A percentile compares a stretch with the other conserved stretches of the same genome.
Evolutionary conservation across 2,113 vertebrate species (phyloP).

Genomic region (Sphaerodactylus townsendi): DNA sequence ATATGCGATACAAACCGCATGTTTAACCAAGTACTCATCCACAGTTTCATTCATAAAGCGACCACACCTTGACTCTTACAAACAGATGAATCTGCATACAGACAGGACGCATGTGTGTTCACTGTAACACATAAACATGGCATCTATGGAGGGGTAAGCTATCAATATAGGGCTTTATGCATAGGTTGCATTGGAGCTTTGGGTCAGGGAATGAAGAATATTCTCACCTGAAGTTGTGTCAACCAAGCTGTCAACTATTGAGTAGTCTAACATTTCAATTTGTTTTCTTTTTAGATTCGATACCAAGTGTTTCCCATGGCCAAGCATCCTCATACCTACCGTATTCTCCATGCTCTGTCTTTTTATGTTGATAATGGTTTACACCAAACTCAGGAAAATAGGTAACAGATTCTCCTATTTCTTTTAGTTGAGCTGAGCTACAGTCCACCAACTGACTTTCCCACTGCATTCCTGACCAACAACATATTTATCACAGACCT

Average conservation of each 20-base stretch:
- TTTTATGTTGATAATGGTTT: conserved; percentile 40
- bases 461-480: background rate
- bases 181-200: background rate
- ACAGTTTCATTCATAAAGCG: no score
- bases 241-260: background rate
- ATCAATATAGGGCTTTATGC: background rate
- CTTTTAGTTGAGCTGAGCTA: background rate
- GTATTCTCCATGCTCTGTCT: background rate
- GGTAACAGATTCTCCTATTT: conserved; percentile 31
- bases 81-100: no score
- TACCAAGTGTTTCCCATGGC: conserved; percentile 41
- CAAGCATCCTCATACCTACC: background rate
- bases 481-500: background rate
- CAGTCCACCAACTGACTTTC: background rate
- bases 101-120: no score
- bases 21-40: no score
- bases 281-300: background rate
- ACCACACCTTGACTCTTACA: no score
- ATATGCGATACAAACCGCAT: no score
- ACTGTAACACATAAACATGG: no score
- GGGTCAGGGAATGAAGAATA: background rate
- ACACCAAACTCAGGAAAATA: conserved; percentile 61
- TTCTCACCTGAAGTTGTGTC: fast-evolving
- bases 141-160: background rate
- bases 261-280: fast-evolving